Evolutionary conservation across 2,888 invertebrate species (phyloP), one percentile per base, ranked within the genome.

Genomic region (Baccha elongata): DNA sequence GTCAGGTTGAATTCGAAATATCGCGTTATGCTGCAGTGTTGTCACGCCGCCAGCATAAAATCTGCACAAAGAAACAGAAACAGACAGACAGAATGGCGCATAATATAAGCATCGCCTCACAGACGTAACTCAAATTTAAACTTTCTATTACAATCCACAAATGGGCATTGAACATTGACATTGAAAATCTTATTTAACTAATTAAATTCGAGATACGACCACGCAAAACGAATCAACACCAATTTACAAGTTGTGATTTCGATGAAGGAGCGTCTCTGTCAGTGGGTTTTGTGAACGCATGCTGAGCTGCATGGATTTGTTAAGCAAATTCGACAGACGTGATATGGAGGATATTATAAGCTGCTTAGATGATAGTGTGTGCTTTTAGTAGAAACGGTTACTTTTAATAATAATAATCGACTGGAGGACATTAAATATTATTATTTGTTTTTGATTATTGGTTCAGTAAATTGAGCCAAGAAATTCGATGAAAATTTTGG

Each of bases 141-240:
- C 84, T 84, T 84, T 81, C 74, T 76, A 76, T 62, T 74, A 46
- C 75, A 75, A 65, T 80, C 80, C 74, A 71, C 62, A 67, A 81
- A 80, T 80, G 74, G 81, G 74, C 71, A 80, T 71, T 80, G 81
- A 84, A 72, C 80, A 81, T 67, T 84, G 81, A 80, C 81, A 84
- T 75, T 84, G 84, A 84, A 75, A 84, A 80, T 80, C 84, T 72
- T 69, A 81, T 81, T 79, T 68, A 75, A 80, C 80, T 83, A 83
- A 83, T 83, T 83, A 83, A 83, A 73, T 78, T 58, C 78, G 72
- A 68, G 72, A 78, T 76, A 83, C 81, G 78, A 62, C 62, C 81
- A 76, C 71, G 75, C 68, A 62, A 74, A 74, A 60, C 72, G 62
- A 83, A 76, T 71, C 72, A 60, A 72, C 65, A 62, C 55, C 52